Evolutionary conservation across 2,113 vertebrate genomes (phyloP).

Genomic region (Bos javanicus): DNA sequence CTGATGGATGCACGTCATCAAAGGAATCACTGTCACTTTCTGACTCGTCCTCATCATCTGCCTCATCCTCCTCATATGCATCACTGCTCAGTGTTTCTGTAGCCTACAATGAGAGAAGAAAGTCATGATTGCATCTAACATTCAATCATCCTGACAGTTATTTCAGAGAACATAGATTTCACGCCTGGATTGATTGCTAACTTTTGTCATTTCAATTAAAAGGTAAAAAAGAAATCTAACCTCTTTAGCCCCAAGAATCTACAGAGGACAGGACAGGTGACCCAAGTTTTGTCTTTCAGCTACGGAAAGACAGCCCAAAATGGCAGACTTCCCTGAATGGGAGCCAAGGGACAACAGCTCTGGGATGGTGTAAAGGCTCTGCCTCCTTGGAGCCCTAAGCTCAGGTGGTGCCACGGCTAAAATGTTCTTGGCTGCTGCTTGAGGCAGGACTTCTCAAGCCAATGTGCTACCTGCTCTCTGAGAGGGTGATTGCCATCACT

Average conservation of each 20-base stretch:
- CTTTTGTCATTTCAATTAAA: slow-evolving; percentile 22
- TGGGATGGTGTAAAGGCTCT: not conserved
- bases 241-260: not conserved
- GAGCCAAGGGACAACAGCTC: not conserved
- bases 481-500: not conserved
- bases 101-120: slow-evolving; percentile 78
- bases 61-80: slow-evolving; percentile 70
- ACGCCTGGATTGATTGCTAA: not conserved
- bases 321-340: not conserved
- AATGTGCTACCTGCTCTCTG: not conserved
- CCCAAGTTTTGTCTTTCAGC: not conserved
- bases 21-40: slow-evolving; percentile 71
- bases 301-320: not conserved
- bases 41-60: slow-evolving; percentile 69
- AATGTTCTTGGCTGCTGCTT: not conserved
- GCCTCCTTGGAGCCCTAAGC: not conserved
- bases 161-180: not conserved
- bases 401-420: not conserved
- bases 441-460: not conserved
- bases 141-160: not conserved
- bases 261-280: not conserved
- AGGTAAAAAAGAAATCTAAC: not conserved
- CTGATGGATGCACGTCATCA: slow-evolving; percentile 62
- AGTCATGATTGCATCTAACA: not conserved
- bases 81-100: slow-evolving; percentile 68